A percentile compares a stretch with the other conserved stretches of the same genome.
These are phyloP conservation scores for Agapostemon virescens DNA, from an alignment of 2,888 invertebrate genomes.

Conservation along the genomic window DNA sequence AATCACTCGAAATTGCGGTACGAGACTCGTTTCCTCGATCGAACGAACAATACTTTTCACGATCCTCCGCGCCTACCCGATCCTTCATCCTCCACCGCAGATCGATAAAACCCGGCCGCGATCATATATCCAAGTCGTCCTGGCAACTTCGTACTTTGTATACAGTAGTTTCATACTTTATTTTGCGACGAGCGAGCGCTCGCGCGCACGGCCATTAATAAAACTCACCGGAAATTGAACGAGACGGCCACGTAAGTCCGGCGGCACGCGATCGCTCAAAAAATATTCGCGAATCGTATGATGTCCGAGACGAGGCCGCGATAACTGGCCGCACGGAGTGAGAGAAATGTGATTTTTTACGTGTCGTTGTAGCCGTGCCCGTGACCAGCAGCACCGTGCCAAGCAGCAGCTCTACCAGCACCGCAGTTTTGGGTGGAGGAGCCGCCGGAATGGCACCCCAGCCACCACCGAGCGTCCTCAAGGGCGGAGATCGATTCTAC, in stretches of 20 bases:
- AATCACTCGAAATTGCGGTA: conserved; percentile 25
- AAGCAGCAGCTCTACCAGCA: conserved; percentile 77
- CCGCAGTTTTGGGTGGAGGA: conserved; percentile 76
- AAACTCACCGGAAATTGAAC: neutral
- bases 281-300: conserved; percentile 1
- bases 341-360: conserved; percentile 7
- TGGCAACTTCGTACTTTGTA: neutral
- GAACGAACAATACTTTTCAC: neutral
- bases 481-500: conserved; percentile 79
- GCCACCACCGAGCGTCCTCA: conserved; percentile 80
- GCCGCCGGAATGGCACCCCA: conserved; percentile 75
- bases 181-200: neutral
- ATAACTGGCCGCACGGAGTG: neutral
- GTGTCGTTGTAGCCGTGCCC: conserved; percentile 80
- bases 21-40: conserved; percentile 19
- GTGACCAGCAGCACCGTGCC: conserved; percentile 81
- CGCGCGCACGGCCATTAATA: conserved; percentile 4
- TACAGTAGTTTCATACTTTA: neutral
- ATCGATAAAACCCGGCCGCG: neutral
- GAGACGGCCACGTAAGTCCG: neutral
- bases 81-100: neutral
- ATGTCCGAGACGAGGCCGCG: neutral
- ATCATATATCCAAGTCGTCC: neutral
- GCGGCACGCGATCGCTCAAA: neutral
- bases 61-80: neutral